These are phyloP conservation scores for Diceros bicornis DNA, from an alignment of 2,797 vertebrate genomes.

Conservation along the genomic window DNA sequence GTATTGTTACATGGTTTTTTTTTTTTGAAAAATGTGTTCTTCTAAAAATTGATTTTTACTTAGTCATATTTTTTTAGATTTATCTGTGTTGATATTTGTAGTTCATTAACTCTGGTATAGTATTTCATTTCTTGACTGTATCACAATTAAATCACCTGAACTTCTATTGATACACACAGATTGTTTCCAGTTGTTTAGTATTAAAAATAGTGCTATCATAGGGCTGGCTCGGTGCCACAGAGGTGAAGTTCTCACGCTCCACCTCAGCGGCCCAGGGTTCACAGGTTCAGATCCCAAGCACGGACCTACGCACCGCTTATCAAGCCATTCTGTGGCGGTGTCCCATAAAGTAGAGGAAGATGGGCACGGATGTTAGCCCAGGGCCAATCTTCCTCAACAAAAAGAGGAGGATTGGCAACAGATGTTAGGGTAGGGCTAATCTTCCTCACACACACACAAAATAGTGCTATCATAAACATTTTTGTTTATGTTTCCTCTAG, in stretches of 20 bases:
- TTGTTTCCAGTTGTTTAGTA: background rate
- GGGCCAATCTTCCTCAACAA: too few relatives aligned
- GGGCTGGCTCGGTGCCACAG: too few relatives aligned
- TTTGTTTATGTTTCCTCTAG: background rate
- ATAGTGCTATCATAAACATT: background rate
- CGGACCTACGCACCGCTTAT: too few relatives aligned
- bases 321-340: too few relatives aligned
- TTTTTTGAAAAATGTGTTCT: background rate
- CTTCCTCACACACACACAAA: too few relatives aligned
- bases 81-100: background rate
- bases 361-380: too few relatives aligned
- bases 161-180: constrained; percentile 13
- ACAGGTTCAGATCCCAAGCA: too few relatives aligned
- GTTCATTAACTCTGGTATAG: background rate
- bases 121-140: background rate
- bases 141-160: background rate
- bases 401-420: too few relatives aligned
- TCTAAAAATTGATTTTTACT: background rate
- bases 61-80: background rate
- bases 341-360: too few relatives aligned
- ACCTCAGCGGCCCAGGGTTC: too few relatives aligned
- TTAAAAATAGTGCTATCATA: background rate
- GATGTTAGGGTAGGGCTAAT: too few relatives aligned
- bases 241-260: too few relatives aligned
- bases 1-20: background rate